Evolutionary conservation across 2,113 vertebrate genomes (phyloP).

Genomic region (Pimephales promelas): DNA sequence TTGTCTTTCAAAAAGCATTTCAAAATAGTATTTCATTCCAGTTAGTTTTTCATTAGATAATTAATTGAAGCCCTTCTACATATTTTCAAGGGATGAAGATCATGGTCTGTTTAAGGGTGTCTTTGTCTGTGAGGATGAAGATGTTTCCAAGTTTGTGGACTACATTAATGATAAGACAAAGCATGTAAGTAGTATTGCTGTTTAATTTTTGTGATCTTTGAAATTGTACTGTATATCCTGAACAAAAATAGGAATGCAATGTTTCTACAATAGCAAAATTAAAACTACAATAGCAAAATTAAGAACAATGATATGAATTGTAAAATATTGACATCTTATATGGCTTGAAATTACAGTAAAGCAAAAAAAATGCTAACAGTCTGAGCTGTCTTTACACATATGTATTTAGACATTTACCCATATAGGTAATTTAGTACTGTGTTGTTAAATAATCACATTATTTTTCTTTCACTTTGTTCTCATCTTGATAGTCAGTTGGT

Average conservation of each 20-base stretch:
- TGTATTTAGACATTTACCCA: not conserved
- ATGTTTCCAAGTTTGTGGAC: not conserved
- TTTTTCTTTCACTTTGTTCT: not conserved
- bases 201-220: not conserved
- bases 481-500: not conserved
- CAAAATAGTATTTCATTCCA: not conserved
- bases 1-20: not conserved
- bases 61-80: not conserved
- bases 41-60: not conserved
- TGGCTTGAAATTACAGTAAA: no score
- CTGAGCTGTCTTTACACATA: not conserved
- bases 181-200: not conserved
- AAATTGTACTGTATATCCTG: not conserved
- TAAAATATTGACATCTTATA: no score
- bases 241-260: not conserved
- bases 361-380: not conserved
- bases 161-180: not conserved
- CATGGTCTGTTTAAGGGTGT: not conserved
- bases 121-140: constrained; percentile 14
- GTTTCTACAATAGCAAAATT: no score
- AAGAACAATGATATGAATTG: no score
- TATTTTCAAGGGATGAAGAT: not conserved
- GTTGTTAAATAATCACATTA: not conserved
- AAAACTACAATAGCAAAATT: no score
- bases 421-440: not conserved